Percentiles rank a stretch among this genome's conserved stretches.
Conservation (phyloP, 2,113 vertebrate genomes). For the Poicephalus gulielmi region DNA sequence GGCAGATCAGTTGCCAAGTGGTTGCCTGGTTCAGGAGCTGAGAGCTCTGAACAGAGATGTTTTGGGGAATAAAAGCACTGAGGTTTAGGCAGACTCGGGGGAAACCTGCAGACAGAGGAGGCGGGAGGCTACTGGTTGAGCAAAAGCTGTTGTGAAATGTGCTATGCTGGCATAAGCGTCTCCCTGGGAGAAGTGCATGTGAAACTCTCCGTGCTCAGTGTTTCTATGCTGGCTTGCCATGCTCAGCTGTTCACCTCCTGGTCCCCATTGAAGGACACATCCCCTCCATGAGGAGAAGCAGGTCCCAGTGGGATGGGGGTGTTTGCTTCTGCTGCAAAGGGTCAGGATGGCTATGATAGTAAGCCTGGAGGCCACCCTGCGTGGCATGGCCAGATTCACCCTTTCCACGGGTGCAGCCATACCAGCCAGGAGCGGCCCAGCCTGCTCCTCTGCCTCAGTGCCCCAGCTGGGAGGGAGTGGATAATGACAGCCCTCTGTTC, state of each 20-base stretch:
- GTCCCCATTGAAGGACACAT: rapidly evolving
- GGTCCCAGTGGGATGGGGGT: rapidly evolving
- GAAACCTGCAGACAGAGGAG: neutral
- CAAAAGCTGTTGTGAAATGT: neutral
- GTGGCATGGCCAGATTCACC: rapidly evolving
- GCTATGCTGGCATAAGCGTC: rapidly evolving
- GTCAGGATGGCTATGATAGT: neutral
- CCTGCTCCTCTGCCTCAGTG: neutral
- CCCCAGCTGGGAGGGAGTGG: neutral
- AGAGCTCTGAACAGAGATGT: rapidly evolving
- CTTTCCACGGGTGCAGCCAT: neutral
- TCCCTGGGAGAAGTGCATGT: rapidly evolving
- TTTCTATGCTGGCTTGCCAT: neutral
- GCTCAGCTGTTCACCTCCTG: neutral
- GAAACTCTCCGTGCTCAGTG: neutral
- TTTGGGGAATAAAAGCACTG: neutral
- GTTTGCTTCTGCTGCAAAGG: rapidly evolving
- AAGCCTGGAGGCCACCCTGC: rapidly evolving
- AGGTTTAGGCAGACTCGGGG: neutral
- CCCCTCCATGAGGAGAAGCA: rapidly evolving
- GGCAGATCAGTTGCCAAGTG: neutral
- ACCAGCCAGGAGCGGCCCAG: neutral
- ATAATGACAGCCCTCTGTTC: slow-evolving; percentile 10
- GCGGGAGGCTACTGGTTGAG: neutral
- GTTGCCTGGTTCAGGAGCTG: neutral